phyloP scores from a whole-genome alignment of 2,113 vertebrate species.

The Mixornis gularis region DNA sequence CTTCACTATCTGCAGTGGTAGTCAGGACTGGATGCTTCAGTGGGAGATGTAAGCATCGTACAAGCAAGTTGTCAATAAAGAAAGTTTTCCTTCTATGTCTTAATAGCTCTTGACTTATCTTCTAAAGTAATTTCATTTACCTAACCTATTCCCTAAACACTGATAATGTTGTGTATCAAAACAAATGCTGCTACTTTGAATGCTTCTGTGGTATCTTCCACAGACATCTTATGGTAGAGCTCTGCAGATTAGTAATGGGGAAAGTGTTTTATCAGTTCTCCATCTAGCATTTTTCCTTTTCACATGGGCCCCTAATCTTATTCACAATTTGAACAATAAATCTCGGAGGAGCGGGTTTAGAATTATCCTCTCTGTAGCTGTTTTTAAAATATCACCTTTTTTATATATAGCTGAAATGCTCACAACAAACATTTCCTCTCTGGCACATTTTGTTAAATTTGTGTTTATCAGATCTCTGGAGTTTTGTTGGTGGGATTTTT shows the following conservation, averaged over 20 bases:
- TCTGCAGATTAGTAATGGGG: not conserved
- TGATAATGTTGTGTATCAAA: not conserved
- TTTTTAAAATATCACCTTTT: not conserved
- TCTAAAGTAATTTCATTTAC: not conserved
- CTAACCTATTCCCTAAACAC: not conserved
- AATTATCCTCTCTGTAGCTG: not conserved
- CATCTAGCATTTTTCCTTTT: conserved; percentile 16
- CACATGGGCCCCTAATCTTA: not conserved
- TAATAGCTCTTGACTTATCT: not conserved
- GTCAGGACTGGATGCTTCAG: not conserved
- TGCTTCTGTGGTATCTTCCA: not conserved
- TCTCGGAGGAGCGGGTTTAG: not conserved
- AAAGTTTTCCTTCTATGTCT: not conserved
- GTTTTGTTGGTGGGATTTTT: not conserved
- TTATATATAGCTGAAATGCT: not conserved
- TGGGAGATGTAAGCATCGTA: not conserved
- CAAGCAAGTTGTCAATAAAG: not conserved
- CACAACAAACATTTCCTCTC: not conserved
- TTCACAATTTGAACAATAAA: not conserved
- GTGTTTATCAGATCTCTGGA: not conserved
- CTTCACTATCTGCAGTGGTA: not conserved
- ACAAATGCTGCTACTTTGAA: not conserved
- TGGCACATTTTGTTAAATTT: not conserved
- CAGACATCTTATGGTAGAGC: not conserved
- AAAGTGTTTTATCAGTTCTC: not conserved